phyloP scores from a whole-genome alignment of 1,140 invertebrate species.

The Parasteatoda tepidariorum region DNA sequence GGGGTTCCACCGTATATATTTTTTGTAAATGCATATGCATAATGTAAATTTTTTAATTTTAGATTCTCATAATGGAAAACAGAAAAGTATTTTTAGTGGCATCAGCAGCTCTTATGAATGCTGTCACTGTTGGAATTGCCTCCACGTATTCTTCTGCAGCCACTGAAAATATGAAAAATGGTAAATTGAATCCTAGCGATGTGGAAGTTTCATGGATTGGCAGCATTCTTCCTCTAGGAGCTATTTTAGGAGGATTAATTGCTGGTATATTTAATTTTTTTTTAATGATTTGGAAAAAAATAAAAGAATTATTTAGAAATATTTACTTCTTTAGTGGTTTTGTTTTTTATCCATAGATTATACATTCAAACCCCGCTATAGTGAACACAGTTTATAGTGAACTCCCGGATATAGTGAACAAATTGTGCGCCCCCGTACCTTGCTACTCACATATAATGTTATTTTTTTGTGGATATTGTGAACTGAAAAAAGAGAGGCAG shows the following conservation, averaged over 20 bases:
- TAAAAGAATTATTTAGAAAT: too few relatives aligned
- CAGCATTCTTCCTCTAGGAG: slow-evolving; percentile 61
- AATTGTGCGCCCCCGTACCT: too few relatives aligned
- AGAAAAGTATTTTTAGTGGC: slow-evolving; percentile 9
- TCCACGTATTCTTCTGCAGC: slow-evolving; percentile 63
- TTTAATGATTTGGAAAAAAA: neutral
- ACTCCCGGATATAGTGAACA: too few relatives aligned
- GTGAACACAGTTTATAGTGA: too few relatives aligned
- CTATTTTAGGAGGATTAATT: slow-evolving; percentile 60
- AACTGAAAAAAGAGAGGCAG: too few relatives aligned
- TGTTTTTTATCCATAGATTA: neutral
- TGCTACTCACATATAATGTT: too few relatives aligned
- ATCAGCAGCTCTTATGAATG: slow-evolving; percentile 15
- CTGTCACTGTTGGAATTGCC: slow-evolving; percentile 59
- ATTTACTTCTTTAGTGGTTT: neutral
- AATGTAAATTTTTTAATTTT: neutral
- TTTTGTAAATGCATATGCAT: neutral
- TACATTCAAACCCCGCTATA: too few relatives aligned
- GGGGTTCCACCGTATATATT: neutral
- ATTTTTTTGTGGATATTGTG: too few relatives aligned
- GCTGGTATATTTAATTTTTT: slow-evolving; percentile 45
- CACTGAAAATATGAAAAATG: slow-evolving; percentile 55
- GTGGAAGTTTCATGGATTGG: slow-evolving; percentile 61
- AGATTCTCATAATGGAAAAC: neutral
- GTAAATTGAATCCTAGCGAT: slow-evolving; percentile 15